Base-by-base conservation (phyloP, 1,140 invertebrate genomes). In the Solen grandis region DNA sequence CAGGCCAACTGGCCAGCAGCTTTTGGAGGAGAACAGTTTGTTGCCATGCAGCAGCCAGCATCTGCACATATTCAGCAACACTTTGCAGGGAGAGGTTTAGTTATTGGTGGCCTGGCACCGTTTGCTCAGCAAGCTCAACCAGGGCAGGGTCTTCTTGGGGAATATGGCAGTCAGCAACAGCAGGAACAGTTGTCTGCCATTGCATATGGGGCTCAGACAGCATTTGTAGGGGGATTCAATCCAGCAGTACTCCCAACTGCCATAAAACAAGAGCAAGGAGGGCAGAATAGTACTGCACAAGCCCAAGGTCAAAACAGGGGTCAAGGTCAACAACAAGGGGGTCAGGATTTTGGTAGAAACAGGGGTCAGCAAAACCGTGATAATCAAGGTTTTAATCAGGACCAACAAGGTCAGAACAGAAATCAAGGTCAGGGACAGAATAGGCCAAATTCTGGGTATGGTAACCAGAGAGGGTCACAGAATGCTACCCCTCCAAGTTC, bases 161-260 rank as follows among this genome's bases (percentile, higher is more conserved):
- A 78, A 57, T 78, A 78, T 78, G 75, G 75, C 19, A 78, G 75
- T 69, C 75, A 78, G 27, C 75, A 78, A n/a, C 75, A 78, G 52
- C 65, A 68, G 33, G 75, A 78, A 50, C 75, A 78, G 54, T 57
- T 78, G 14, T 60, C 75, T 8, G 75, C 75, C 16, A 69, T 69
- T 19, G 63, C 63, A 10, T 78, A 78, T 46, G 75, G 77, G 41
- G 77, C 77, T 14, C 59, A 80, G 41, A 72, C 77, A 19, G 66
- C 66, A 0, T 80, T 72, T 72, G 77, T 80, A 22, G 69, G 77
- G 29, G 66, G 77, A 55, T 73, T 80, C 50, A 65, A 80, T 52
- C 77, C 66, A 50, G 31, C 36, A 31, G 14, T 29, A 22, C 55
- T 66, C 14, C 46, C 52, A 38, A 31, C 65, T 22, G n/a, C 38